phyloP scores from a whole-genome alignment of 2,888 invertebrate genomes.

The Spialia ferax region DNA sequence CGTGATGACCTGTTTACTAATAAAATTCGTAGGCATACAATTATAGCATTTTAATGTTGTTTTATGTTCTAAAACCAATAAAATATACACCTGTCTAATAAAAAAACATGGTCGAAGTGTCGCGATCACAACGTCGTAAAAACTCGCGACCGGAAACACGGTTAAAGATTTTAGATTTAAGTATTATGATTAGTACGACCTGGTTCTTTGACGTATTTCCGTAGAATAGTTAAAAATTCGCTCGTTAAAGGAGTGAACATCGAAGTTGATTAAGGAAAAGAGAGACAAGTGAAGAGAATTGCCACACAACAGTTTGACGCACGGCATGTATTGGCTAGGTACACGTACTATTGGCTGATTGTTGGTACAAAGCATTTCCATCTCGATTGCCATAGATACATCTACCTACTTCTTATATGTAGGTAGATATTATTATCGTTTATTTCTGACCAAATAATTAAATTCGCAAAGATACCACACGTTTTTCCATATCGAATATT shows the following conservation, averaged over 20 bases:
- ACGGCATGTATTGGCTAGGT: too few species aligned
- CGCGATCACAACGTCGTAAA: slow-evolving; percentile 31
- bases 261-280: too few species aligned
- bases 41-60: slow-evolving; percentile 69
- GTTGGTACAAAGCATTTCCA: too few species aligned
- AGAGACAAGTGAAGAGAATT: too few species aligned
- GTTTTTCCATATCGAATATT: too few species aligned
- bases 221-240: neutral
- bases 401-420: too few species aligned
- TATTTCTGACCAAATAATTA: too few species aligned
- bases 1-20: slow-evolving; percentile 72
- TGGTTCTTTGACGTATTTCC: neutral
- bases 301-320: too few species aligned
- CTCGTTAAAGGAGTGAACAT: neutral
- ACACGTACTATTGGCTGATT: too few species aligned
- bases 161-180: neutral
- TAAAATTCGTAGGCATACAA: slow-evolving; percentile 66
- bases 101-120: slow-evolving; percentile 54
- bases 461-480: too few species aligned
- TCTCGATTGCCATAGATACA: too few species aligned
- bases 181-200: neutral
- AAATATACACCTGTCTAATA: slow-evolving; percentile 71
- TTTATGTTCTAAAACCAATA: slow-evolving; percentile 68
- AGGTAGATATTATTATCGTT: too few species aligned
- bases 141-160: slow-evolving; percentile 28